These are phyloP conservation scores for Scolopax mira DNA, from an alignment of 2,113 vertebrate genomes.

Conservation along the genomic window DNA sequence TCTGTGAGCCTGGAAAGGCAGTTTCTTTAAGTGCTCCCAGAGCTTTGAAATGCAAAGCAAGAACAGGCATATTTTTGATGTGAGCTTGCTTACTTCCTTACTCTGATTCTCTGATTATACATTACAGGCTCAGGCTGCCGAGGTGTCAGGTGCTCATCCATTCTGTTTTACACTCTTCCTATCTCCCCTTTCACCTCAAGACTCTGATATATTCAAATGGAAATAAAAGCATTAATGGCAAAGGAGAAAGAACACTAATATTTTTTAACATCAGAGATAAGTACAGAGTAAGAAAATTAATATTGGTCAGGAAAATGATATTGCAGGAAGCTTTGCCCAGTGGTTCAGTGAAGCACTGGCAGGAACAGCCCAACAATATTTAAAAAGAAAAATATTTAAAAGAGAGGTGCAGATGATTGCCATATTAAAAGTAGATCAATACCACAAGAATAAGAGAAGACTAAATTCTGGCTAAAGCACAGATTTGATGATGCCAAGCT, in stretches of 20 bases:
- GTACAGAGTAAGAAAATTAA: neutral
- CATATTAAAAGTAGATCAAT: neutral
- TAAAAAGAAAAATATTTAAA: neutral
- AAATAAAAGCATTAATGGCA: constrained; percentile 27
- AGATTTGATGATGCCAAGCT: neutral
- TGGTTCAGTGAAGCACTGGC: neutral
- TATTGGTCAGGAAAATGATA: neutral
- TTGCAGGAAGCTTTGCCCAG: neutral
- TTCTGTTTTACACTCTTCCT: neutral
- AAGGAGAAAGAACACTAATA: neutral
- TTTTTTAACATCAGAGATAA: constrained; percentile 11
- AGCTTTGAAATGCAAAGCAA: constrained; percentile 62
- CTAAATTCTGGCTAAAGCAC: neutral
- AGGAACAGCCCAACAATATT: neutral
- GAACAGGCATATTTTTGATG: constrained; percentile 37
- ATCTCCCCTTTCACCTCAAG: neutral
- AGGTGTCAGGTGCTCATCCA: neutral
- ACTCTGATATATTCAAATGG: constrained; percentile 8
- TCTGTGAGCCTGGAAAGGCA: constrained; percentile 6
- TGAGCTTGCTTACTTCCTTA: constrained; percentile 35
- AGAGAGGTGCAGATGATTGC: neutral
- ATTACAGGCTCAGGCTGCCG: neutral
- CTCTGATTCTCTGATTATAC: constrained; percentile 6
- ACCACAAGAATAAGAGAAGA: neutral
- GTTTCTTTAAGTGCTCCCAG: neutral